phyloP scores from a whole-genome alignment of 2,113 vertebrate species.

The Rhea americana region DNA sequence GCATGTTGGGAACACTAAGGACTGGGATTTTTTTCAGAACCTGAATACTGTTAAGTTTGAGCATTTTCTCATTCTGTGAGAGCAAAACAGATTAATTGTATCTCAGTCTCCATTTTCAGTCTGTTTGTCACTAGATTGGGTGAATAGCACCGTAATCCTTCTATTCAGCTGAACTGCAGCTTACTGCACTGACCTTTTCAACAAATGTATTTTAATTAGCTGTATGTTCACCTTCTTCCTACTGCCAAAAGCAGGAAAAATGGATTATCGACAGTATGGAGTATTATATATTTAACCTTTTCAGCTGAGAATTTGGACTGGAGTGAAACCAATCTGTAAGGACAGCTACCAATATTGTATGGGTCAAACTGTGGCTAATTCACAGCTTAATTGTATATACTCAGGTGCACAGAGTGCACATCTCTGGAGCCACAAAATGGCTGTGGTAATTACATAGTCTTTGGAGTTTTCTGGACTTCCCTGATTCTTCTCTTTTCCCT shows the following conservation, averaged over 20 bases:
- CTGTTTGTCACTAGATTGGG: conserved; percentile 52
- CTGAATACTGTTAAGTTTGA: conserved; percentile 1
- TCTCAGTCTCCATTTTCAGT: conserved; percentile 22
- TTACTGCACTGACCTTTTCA: conserved; percentile 76
- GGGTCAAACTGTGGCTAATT: conserved; percentile 57
- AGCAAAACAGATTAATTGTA: conserved; percentile 58
- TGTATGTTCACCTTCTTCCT: conserved; percentile 60
- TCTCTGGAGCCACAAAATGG: not conserved
- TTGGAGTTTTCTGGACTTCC: not conserved
- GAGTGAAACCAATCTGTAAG: conserved; percentile 60
- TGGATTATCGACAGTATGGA: conserved; percentile 57
- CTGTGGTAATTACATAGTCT: not conserved
- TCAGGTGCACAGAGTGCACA: not conserved
- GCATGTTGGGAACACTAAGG: not conserved
- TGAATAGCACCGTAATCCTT: conserved; percentile 74
- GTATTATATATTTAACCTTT: conserved; percentile 71
- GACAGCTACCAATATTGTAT: conserved; percentile 44
- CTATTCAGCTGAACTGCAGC: conserved; percentile 69
- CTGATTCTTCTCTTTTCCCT: not conserved
- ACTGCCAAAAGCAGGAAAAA: conserved; percentile 58
- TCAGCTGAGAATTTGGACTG: conserved; percentile 49
- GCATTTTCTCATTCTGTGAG: conserved; percentile 31
- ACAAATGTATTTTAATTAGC: conserved; percentile 72
- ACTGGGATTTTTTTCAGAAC: conserved; percentile 18
- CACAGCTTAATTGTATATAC: not conserved